A percentile compares a stretch with the other conserved stretches of the same genome.
Evolutionary conservation across 2,797 vertebrate genomes (phyloP).

Genomic region (Pygocentrus nattereri): DNA sequence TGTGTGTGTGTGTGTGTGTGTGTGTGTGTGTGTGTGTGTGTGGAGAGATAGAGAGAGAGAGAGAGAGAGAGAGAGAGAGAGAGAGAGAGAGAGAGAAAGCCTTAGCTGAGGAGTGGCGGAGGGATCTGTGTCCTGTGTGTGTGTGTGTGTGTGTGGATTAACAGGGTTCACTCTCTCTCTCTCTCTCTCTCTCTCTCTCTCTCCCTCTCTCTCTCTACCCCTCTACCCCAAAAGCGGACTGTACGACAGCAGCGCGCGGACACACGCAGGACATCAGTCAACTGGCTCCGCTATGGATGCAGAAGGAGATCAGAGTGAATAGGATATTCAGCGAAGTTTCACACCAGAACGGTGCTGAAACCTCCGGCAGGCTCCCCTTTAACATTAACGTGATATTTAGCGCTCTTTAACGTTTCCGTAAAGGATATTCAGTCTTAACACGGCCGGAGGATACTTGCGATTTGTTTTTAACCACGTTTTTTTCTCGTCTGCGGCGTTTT

Average conservation of each 20-base stretch:
- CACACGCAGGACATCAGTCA: constrained; percentile 30
- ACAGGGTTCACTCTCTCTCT: background rate
- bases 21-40: too few species aligned
- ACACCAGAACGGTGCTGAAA: constrained; percentile 5
- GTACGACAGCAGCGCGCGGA: background rate
- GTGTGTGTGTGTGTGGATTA: background rate
- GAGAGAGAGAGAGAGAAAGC: too few species aligned
- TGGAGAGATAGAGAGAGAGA: too few species aligned
- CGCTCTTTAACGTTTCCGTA: background rate
- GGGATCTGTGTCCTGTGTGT: background rate
- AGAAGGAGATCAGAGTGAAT: constrained; percentile 5
- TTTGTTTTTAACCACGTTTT: background rate
- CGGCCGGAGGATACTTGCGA: background rate
- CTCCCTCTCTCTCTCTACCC: background rate
- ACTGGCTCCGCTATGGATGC: constrained; percentile 32
- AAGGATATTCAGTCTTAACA: background rate
- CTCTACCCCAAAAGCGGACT: constrained; percentile 10
- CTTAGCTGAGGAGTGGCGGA: background rate
- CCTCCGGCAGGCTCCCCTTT: background rate
- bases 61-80: too few species aligned
- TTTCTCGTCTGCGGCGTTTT: background rate
- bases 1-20: too few species aligned
- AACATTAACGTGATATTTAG: background rate
- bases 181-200: background rate
- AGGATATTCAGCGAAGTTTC: constrained; percentile 21